Conservation (phyloP, 2,113 vertebrate species). For the Ursus arctos region DNA sequence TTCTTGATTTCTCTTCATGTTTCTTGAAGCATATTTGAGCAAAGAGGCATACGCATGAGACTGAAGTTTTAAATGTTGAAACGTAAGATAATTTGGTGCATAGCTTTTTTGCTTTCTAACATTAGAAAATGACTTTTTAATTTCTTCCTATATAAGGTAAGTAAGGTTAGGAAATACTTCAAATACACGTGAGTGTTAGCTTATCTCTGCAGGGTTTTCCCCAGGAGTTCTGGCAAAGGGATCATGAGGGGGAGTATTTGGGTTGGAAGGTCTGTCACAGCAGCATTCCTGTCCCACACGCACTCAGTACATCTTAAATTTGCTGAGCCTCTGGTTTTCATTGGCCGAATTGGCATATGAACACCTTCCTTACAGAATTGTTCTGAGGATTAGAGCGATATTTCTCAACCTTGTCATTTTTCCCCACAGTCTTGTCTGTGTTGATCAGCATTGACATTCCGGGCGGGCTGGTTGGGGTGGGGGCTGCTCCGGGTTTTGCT, state of each 20-base stretch:
- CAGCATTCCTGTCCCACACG: background rate
- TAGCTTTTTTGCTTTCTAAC: background rate
- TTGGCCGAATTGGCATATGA: background rate
- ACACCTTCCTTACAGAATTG: background rate
- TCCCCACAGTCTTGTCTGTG: background rate
- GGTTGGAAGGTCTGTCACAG: background rate
- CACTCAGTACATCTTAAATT: background rate
- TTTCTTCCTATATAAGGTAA: background rate
- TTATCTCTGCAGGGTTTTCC: background rate
- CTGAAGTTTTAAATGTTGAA: background rate
- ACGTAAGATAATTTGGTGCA: background rate
- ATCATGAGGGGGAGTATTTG: background rate
- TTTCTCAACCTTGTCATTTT: background rate
- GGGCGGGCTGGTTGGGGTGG: background rate
- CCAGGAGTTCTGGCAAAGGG: background rate
- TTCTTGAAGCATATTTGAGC: background rate
- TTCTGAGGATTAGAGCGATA: background rate
- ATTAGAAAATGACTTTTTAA: background rate
- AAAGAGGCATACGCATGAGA: background rate
- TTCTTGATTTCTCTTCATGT: background rate
- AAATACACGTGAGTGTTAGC: background rate
- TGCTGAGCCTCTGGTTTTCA: background rate
- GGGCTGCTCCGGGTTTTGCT: fast-evolving
- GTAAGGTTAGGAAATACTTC: slow-evolving; percentile 11
- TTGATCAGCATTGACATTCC: background rate